Conservation (phyloP, 2,113 vertebrate genomes). For the Cettia cetti region DNA sequence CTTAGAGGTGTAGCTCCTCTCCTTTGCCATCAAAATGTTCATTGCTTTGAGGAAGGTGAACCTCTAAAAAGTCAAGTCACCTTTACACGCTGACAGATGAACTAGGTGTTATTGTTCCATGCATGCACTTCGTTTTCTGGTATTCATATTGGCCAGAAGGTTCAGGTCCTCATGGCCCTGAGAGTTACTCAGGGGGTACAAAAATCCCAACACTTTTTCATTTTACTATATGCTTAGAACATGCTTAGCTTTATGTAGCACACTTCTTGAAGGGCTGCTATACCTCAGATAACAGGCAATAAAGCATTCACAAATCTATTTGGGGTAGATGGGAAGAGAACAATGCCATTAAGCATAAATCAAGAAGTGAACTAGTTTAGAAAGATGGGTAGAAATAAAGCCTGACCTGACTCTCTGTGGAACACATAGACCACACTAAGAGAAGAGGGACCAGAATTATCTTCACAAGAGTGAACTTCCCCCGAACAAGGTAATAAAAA, state of each 20-base stretch:
- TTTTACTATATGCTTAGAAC: background rate
- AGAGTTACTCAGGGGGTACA: background rate
- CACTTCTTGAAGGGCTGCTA: background rate
- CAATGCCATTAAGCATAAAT: background rate
- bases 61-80: background rate
- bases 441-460: background rate
- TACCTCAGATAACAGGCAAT: background rate
- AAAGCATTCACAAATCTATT: background rate
- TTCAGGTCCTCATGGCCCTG: background rate
- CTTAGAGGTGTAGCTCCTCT: background rate
- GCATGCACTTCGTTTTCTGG: background rate
- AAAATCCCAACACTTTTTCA: fast-evolving
- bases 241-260: background rate
- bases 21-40: background rate
- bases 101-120: background rate
- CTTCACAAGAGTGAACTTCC: background rate
- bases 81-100: background rate
- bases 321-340: background rate
- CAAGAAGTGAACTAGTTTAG: background rate
- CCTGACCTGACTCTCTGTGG: background rate
- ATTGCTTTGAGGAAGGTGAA: background rate
- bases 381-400: background rate
- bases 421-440: background rate
- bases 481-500: background rate
- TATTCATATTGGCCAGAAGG: background rate